Base-by-base conservation (phyloP, 2,797 vertebrate genomes). In the Paratrypauchen microcephalus region DNA sequence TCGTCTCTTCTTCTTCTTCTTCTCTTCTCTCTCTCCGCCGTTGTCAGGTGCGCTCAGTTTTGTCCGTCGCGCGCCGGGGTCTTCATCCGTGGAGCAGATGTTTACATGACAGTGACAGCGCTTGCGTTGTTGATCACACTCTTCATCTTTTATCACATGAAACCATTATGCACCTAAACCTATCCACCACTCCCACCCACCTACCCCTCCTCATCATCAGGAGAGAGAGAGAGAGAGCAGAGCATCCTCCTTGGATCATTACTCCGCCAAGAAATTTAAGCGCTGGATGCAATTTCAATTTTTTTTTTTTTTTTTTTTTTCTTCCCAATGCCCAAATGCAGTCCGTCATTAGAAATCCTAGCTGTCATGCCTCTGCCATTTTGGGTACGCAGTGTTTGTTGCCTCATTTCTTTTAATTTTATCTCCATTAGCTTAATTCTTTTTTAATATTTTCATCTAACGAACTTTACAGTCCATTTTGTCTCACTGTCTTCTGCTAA, bases 361-460 rank as follows among this genome's bases (percentile, higher is more conserved):
- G 97, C 97, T 99, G 97, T 99, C 97, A 98, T 90, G 94, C 93
- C 92, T 90, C 94, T 96, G 95, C 96, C 97, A 94, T 99, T 99
- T 99, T 97, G 96, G 96, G 96, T 96, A 95, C 95, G 94, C 95
- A 96, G 96, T 99, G 97, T 99, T 99, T 99, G 97, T 99, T 99
- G 97, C 96, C 97, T 99, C 97, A 99, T 99, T 99, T 99, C 97
- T 99, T 99, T 98, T 98, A 99, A 99, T 99, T 99, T 98, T 97
- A 99, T 98, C 97, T 99, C 97, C 97, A 99, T 99, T 99, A 99
- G 97, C 97, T 98, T 99, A 99, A 99, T 99, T 99, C 95, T 99
- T 99, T 99, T 99, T 99, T 99, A 99, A 99, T 99, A 99, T 99
- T 99, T 99, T 95, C 97, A 98, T 99, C 97, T 99, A 99, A 99